Evolutionary conservation across 1,140 invertebrate genomes (phyloP).

Genomic region (Hycleus cichorii): DNA sequence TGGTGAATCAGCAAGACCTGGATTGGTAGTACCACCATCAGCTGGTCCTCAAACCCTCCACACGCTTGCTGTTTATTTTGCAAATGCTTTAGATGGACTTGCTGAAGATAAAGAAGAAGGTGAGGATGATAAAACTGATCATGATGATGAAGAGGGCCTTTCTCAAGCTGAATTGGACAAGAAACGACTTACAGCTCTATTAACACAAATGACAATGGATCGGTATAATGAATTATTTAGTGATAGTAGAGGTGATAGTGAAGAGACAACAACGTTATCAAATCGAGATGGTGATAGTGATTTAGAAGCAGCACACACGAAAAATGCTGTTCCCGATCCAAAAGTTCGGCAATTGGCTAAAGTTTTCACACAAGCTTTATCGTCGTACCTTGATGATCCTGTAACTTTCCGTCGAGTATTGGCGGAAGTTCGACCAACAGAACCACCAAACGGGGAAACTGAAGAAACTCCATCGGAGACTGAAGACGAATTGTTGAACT

Average conservation of each 20-base stretch:
- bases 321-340: conserved; percentile 47
- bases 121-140: conserved; percentile 39
- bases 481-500: conserved; percentile 67
- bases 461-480: conserved; percentile 43
- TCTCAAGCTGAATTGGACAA: conserved; percentile 24
- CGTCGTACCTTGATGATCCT: conserved; percentile 73
- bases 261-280: conserved; percentile 32
- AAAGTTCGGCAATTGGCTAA: conserved; percentile 69
- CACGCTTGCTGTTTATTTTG: conserved; percentile 69
- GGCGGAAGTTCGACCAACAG: conserved; percentile 66
- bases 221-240: conserved; percentile 52
- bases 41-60: conserved; percentile 67
- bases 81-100: conserved; percentile 57
- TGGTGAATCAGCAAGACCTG: conserved; percentile 40
- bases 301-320: conserved; percentile 53
- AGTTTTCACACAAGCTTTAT: conserved; percentile 73
- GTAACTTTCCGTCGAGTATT: conserved; percentile 66
- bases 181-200: conserved; percentile 39
- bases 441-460: conserved; percentile 48
- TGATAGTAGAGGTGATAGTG: conserved; percentile 21
- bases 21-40: conserved; percentile 58
- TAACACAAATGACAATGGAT: conserved; percentile 52
- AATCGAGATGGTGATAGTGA: conserved; percentile 46
- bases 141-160: conserved; percentile 24
- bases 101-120: conserved; percentile 39